Conservation (phyloP, 1,140 invertebrate genomes). For the Tetramorium simillimum region DNA sequence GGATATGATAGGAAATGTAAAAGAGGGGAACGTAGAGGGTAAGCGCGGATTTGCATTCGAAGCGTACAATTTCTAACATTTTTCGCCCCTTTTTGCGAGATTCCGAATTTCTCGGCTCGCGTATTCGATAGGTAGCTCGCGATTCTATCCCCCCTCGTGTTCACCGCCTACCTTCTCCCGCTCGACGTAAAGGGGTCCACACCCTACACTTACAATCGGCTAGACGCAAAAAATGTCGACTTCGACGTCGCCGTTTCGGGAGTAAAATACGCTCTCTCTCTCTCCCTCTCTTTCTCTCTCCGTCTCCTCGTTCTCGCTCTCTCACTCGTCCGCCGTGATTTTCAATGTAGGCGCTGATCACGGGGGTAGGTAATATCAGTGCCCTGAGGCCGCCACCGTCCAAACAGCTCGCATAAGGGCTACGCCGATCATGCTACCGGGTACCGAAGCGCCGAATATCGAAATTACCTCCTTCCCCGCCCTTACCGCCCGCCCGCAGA, state of each 20-base stretch:
- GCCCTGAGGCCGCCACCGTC: conserved; percentile 75
- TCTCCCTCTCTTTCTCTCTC: background rate
- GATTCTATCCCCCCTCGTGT: conserved; percentile 47
- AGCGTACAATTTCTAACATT: conserved; percentile 80
- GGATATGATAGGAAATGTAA: conserved; percentile 14
- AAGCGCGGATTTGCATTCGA: conserved; percentile 81
- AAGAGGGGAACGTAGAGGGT: background rate
- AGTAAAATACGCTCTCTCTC: conserved; percentile 58
- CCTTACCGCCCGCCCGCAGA: background rate
- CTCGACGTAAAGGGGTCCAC: conserved; percentile 49
- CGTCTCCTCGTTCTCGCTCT: conserved; percentile 23
- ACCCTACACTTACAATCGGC: conserved; percentile 84
- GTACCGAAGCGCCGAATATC: conserved; percentile 80
- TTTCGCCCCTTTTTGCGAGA: conserved; percentile 71
- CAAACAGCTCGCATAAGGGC: conserved; percentile 70
- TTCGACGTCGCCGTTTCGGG: conserved; percentile 64
- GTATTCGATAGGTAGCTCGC: conserved; percentile 51
- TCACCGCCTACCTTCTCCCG: background rate
- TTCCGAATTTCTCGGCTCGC: conserved; percentile 63
- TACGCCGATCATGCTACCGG: conserved; percentile 80
- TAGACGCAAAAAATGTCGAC: conserved; percentile 84
- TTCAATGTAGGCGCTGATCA: conserved; percentile 81
- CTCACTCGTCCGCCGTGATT: conserved; percentile 67
- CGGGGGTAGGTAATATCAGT: conserved; percentile 79
- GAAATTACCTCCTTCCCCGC: conserved; percentile 76